Evolutionary conservation across 2,797 vertebrate species (phyloP).

Genomic region (Malurus splendens): DNA sequence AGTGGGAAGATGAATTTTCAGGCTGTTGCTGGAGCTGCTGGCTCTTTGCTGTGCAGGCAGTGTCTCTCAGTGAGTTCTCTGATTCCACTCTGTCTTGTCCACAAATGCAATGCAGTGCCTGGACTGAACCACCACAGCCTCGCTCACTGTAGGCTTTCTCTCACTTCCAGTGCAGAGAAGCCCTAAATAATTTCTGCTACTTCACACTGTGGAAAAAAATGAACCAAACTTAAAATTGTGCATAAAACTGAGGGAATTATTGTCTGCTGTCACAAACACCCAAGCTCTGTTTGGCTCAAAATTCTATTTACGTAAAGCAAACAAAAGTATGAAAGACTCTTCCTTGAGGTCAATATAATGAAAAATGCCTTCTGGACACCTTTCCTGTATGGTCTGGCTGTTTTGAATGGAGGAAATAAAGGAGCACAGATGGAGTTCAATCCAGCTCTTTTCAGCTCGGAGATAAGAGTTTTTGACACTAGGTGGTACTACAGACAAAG

Average conservation of each 20-base stretch:
- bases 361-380: neutral
- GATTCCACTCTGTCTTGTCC: neutral
- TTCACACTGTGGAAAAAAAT: neutral
- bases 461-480: conserved; percentile 43
- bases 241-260: neutral
- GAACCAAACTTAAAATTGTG: neutral
- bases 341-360: neutral
- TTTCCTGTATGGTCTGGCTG: neutral
- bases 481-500: conserved; percentile 63
- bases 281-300: neutral
- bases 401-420: neutral
- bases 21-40: neutral
- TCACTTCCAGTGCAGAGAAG: neutral
- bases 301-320: neutral
- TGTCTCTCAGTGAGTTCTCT: neutral
- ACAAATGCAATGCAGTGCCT: neutral
- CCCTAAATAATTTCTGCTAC: neutral
- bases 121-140: neutral
- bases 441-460: neutral
- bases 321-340: neutral
- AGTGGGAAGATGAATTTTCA: neutral
- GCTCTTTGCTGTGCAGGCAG: neutral
- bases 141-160: neutral
- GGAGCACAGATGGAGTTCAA: neutral
- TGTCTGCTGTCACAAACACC: accelerated